phyloP scores from a whole-genome alignment of 2,113 vertebrate genomes.

The Xenotilapia caudafasciata region DNA sequence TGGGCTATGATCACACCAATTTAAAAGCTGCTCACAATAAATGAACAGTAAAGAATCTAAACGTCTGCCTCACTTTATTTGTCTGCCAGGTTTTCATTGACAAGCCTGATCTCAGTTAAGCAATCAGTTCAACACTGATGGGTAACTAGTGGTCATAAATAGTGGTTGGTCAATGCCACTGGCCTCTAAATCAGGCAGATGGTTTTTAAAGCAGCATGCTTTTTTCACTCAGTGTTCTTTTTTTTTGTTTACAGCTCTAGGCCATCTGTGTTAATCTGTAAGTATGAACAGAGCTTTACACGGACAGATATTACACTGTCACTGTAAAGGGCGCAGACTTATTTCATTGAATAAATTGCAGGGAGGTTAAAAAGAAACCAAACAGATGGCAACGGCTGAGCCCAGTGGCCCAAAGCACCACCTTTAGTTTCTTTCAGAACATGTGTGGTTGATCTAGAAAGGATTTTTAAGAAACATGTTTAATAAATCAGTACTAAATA shows the following conservation, averaged over 20 bases:
- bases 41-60: not conserved
- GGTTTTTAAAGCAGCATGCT: not conserved
- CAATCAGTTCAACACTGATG: not conserved
- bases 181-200: not conserved
- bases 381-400: constrained; percentile 36
- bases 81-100: not conserved
- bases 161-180: not conserved
- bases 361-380: constrained; percentile 17
- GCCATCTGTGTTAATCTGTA: constrained; percentile 36
- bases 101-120: not conserved
- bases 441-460: constrained; percentile 1
- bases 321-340: constrained; percentile 27
- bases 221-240: not conserved
- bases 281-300: constrained; percentile 10
- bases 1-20: not conserved
- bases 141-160: constrained; percentile 1
- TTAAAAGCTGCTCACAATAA: constrained; percentile 17
- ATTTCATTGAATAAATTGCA: constrained; percentile 26
- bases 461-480: not conserved
- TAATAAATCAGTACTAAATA: not conserved
- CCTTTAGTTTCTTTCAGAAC: constrained; percentile 11
- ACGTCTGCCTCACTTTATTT: not conserved
- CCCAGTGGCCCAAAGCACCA: constrained; percentile 10
- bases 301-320: constrained; percentile 30
- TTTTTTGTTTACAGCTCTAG: constrained; percentile 20